Base-by-base conservation (phyloP, 2,113 vertebrate species). In the Fukomys damarensis region DNA sequence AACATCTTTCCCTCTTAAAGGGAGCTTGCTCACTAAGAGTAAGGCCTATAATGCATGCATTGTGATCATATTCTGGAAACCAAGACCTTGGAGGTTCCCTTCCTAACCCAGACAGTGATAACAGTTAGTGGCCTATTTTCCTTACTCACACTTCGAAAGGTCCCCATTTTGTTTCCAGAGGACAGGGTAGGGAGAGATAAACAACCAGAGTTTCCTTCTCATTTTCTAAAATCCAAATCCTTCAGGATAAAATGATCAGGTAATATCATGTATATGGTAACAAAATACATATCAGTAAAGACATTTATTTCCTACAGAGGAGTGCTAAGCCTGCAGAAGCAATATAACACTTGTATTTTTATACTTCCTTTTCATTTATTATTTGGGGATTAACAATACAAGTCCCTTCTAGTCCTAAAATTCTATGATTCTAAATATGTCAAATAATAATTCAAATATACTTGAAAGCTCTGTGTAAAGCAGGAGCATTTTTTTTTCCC, bases 401-500 rank as follows among this genome's bases (percentile, higher is more conserved):
- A 97, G 90, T 89, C 86, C 81, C 96, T 70, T 96, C 74, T 65
- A 92, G 91, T 82, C 66, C 81, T 94, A 86, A 97, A 89, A 87
- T 90, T 70, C 70, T 91, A 46, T 88, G 91, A 95, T 72, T 96
- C 68, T 84, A 96, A 96, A 70, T 87, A 85, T 89, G 63, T 91
- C 92, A 92, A 95, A 92, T 63, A 90, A 96, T 93, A 95, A 97
- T 89, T 77, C 92, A 96, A 95, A 96, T 46, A 72, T 86, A 85
- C 32, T 76, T 68, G 68, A 96, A 97, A 96, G 59, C 86, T 83
- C 97, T 94, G 22, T 94, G 81, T 94, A 61, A 96, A 97, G 54
- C 32, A 28, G 46, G 32, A 97, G 11, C 80, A 91, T 96, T 97
- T 86, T 35, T 79, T 52, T 35, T 68, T 86, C 56, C 84, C 56